Percentiles rank a stretch among this genome's conserved stretches.
phyloP scores from a whole-genome alignment of 2,113 vertebrate genomes.

The Grammomys dolichurus region DNA sequence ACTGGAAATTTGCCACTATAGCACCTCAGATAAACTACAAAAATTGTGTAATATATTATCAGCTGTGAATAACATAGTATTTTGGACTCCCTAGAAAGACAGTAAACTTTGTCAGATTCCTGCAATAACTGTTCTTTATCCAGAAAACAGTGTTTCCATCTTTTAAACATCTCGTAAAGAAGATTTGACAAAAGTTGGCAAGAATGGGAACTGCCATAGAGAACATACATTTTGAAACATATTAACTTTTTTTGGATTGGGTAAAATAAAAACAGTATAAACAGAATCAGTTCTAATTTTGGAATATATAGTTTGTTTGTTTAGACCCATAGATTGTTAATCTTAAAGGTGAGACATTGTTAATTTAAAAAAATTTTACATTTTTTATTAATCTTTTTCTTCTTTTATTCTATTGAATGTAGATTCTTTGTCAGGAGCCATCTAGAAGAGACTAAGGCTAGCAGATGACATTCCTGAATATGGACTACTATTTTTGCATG shows the following conservation, averaged over 20 bases:
- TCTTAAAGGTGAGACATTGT: not conserved
- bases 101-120: not conserved
- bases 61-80: not conserved
- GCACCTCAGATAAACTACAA: not conserved
- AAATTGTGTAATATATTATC: too few relatives aligned
- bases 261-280: conserved; percentile 34
- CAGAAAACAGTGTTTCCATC: not conserved
- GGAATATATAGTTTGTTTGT: not conserved
- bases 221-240: not conserved
- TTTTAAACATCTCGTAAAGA: not conserved
- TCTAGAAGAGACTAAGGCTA: too few relatives aligned
- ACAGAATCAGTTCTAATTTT: not conserved
- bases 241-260: not conserved
- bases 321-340: not conserved
- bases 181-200: not conserved
- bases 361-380: not conserved
- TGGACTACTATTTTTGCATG: too few relatives aligned
- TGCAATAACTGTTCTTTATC: not conserved
- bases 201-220: not conserved
- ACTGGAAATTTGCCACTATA: not conserved
- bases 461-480: too few relatives aligned
- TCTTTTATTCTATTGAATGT: not conserved
- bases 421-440: not conserved
- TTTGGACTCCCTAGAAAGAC: not conserved
- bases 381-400: not conserved